These are phyloP conservation scores for Amphipyra berbera DNA, from an alignment of 2,888 invertebrate species.

Conservation along the genomic window DNA sequence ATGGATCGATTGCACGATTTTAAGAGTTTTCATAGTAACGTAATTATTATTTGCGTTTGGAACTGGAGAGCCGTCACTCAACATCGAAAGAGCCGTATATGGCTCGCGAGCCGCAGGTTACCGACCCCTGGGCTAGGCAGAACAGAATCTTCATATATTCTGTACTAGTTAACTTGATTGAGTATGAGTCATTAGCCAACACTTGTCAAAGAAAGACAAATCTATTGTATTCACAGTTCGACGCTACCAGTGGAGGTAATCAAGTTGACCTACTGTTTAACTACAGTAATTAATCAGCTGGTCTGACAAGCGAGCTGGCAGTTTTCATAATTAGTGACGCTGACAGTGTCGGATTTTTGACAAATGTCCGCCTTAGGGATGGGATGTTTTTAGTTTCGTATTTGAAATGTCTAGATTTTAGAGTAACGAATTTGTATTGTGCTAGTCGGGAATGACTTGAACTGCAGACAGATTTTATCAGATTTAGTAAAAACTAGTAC, in stretches of 20 bases:
- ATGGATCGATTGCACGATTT: too few species aligned
- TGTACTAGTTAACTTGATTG: too few species aligned
- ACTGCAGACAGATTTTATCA: constrained; percentile 3
- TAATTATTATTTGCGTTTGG: too few species aligned
- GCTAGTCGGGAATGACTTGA: constrained; percentile 4
- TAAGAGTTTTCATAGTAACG: too few species aligned
- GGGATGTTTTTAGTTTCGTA: constrained; percentile 19
- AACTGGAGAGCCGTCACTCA: too few species aligned
- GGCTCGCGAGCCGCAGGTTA: too few species aligned
- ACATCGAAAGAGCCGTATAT: too few species aligned
- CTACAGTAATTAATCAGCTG: constrained; percentile 57
- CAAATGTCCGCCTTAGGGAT: constrained; percentile 51
- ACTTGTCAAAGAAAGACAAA: constrained; percentile 13
- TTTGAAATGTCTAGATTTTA: constrained; percentile 8
- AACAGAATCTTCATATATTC: too few species aligned
- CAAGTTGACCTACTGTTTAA: constrained; percentile 47
- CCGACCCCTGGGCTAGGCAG: too few species aligned
- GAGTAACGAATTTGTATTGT: neutral
- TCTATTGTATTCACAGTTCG: constrained; percentile 20
- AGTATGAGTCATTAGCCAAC: neutral
- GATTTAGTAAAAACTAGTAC: too few species aligned
- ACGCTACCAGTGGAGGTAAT: constrained; percentile 14
- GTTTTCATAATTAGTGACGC: constrained; percentile 62
- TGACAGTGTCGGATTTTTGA: constrained; percentile 55
- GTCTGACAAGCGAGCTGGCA: constrained; percentile 49